phyloP scores from a whole-genome alignment of 2,797 vertebrate genomes.

The Pelochelys cantorii region DNA sequence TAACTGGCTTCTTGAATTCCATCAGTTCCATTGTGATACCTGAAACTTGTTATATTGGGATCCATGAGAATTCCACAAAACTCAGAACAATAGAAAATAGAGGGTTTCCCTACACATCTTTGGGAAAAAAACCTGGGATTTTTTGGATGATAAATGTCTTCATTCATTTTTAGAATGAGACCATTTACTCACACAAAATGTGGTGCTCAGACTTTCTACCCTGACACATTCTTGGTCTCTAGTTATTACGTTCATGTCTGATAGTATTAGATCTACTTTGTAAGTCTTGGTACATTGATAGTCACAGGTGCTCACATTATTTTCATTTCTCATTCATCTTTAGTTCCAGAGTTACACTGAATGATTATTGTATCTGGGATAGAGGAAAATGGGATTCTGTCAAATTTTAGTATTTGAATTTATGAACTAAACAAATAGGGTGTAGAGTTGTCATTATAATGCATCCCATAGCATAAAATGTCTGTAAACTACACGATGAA shows the following conservation, averaged over 20 bases:
- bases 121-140: neutral
- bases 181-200: neutral
- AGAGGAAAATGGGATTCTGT: constrained; percentile 56
- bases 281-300: neutral
- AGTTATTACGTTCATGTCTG: neutral
- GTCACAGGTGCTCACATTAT: neutral
- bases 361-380: constrained; percentile 15
- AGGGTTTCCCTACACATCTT: accelerated
- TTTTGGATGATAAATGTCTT: neutral
- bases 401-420: constrained; percentile 52
- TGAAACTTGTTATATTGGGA: neutral
- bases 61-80: neutral
- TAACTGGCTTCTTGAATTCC: accelerated
- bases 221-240: neutral
- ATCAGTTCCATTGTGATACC: accelerated
- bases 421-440: constrained; percentile 42
- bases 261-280: neutral
- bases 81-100: accelerated
- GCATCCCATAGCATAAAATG: constrained; percentile 32
- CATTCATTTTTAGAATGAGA: neutral
- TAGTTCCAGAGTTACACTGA: constrained; percentile 17
- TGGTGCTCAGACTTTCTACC: neutral
- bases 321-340: neutral
- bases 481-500: constrained; percentile 26
- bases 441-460: constrained; percentile 28